Evolutionary conservation across 2,113 vertebrate species (phyloP).

Genomic region (Lycaon pictus): DNA sequence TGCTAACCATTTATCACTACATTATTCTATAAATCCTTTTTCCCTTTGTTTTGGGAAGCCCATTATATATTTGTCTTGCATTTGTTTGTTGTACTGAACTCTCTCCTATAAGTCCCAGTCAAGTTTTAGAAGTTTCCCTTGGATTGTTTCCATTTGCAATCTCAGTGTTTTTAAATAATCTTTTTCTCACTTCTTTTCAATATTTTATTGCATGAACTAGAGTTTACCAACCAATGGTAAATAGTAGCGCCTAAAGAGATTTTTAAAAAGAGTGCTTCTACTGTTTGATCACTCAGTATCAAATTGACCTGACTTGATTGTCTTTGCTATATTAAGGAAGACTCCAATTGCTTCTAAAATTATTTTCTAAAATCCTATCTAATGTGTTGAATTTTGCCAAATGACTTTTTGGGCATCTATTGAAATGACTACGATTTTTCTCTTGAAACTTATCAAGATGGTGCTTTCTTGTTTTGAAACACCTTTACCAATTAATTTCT

Average conservation of each 20-base stretch:
- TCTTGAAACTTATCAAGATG: background rate
- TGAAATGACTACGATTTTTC: slow-evolving; percentile 38
- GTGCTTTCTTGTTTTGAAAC: background rate
- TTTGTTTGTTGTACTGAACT: background rate
- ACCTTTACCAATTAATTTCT: background rate
- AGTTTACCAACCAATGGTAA: background rate
- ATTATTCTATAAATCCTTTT: background rate
- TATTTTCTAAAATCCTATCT: background rate
- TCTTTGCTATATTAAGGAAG: background rate
- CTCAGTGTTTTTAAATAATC: background rate
- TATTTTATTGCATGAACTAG: background rate
- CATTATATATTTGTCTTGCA: background rate
- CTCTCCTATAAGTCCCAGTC: background rate
- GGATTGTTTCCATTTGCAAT: background rate
- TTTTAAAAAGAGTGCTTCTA: background rate
- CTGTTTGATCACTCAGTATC: background rate
- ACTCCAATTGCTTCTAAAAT: background rate
- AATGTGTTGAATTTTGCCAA: background rate
- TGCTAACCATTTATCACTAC: background rate
- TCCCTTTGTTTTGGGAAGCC: background rate
- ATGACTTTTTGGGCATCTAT: background rate
- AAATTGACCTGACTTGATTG: background rate
- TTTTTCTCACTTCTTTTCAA: background rate
- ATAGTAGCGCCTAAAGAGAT: background rate
- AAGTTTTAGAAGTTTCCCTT: slow-evolving; percentile 34